Evolutionary conservation across 2,113 vertebrate genomes (phyloP).

Genomic region (Opisthocomus hoazin): DNA sequence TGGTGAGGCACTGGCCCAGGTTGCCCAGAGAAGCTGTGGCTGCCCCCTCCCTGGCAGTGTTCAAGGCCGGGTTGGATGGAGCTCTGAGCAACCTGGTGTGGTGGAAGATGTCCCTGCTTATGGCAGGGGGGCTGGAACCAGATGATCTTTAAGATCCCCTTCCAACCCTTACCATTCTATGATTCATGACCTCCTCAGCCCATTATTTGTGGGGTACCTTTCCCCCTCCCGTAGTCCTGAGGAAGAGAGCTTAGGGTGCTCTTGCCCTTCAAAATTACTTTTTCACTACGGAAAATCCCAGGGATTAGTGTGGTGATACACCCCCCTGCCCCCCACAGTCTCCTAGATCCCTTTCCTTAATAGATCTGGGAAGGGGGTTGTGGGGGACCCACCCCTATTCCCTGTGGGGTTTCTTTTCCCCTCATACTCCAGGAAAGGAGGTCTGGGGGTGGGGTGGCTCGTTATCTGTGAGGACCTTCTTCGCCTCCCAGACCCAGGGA

Average conservation of each 20-base stretch:
- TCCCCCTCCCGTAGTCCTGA: fast-evolving
- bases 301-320: fast-evolving
- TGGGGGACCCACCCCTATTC: fast-evolving
- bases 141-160: too few relatives aligned
- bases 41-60: too few relatives aligned
- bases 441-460: fast-evolving
- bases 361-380: neutral
- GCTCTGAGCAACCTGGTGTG: too few relatives aligned
- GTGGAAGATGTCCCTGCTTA: too few relatives aligned
- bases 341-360: fast-evolving
- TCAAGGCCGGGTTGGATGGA: too few relatives aligned
- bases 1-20: too few relatives aligned
- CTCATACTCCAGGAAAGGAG: neutral
- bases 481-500: fast-evolving
- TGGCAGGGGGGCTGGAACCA: too few relatives aligned
- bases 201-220: neutral
- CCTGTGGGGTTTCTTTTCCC: fast-evolving
- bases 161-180: too few relatives aligned
- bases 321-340: fast-evolving
- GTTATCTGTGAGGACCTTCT: neutral
- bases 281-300: fast-evolving
- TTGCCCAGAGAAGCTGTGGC: too few relatives aligned
- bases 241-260: too few relatives aligned
- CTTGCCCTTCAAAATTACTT: neutral
- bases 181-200: too few relatives aligned